phyloP scores from a whole-genome alignment of 2,113 vertebrate genomes.

The Hassar affinis region DNA sequence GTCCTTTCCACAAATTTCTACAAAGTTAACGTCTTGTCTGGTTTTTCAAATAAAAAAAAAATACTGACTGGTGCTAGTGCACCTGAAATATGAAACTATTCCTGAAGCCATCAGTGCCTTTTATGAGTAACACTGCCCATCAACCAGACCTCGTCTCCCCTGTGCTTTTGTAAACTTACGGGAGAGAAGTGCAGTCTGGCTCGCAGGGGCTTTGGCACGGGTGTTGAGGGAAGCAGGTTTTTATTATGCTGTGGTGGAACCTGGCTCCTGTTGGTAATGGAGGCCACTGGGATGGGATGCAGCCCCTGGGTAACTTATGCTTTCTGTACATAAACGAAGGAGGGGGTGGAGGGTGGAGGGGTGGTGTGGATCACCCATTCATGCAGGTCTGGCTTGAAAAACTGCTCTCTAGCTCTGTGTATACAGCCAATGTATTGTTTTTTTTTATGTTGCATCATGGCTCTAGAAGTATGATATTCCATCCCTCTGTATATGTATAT shows the following conservation, averaged over 20 bases:
- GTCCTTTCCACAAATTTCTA: background rate
- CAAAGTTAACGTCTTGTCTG: background rate
- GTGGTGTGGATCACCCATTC: constrained; percentile 75
- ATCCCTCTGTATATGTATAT: background rate
- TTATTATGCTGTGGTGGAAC: constrained; percentile 78
- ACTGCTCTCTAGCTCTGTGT: background rate
- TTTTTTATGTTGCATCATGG: background rate
- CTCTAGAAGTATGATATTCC: constrained; percentile 3
- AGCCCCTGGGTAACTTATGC: constrained; percentile 80
- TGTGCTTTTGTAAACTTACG: constrained; percentile 19
- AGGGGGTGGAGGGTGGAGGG: constrained; percentile 86
- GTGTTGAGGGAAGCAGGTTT: constrained; percentile 66
- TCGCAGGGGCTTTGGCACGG: constrained; percentile 63
- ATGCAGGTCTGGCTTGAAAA: constrained; percentile 46
- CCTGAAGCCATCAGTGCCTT: constrained; percentile 13
- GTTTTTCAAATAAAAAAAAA: background rate
- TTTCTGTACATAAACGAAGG: constrained; percentile 87
- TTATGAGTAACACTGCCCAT: constrained; percentile 18
- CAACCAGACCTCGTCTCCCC: constrained; percentile 28
- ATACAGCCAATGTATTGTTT: background rate
- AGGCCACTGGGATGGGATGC: constrained; percentile 55
- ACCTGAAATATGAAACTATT: background rate
- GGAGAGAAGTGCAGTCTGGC: constrained; percentile 36
- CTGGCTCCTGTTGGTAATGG: constrained; percentile 74
- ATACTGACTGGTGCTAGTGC: background rate